A percentile compares a stretch with the other conserved stretches of the same genome.
Evolutionary conservation across 1,140 invertebrate species (phyloP).

Genomic region (Chrysopa pallens): DNA sequence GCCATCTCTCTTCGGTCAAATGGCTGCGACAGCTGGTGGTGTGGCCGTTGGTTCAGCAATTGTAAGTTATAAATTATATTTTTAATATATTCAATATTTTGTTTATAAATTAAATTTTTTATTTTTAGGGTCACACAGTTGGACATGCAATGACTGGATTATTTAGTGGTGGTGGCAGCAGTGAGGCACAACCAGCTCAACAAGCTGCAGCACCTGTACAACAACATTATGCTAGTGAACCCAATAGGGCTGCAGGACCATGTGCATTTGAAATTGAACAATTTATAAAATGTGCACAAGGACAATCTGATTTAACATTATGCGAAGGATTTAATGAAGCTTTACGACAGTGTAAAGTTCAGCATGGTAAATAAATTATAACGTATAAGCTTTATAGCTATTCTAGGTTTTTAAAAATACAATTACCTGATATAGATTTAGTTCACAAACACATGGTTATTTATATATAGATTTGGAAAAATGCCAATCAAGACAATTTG

Average conservation of each 20-base stretch:
- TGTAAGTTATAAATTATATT: slow-evolving; percentile 23
- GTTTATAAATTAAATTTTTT: neutral
- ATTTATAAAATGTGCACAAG: slow-evolving; percentile 74
- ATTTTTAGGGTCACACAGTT: slow-evolving; percentile 54
- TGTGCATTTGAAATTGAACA: slow-evolving; percentile 82
- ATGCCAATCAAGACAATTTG: too few relatives aligned
- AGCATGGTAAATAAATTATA: slow-evolving; percentile 10
- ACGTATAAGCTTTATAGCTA: too few relatives aligned
- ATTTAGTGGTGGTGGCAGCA: slow-evolving; percentile 53
- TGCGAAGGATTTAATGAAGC: slow-evolving; percentile 90
- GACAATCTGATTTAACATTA: slow-evolving; percentile 62
- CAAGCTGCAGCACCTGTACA: slow-evolving; percentile 20
- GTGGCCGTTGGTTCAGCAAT: slow-evolving; percentile 77
- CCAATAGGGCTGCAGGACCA: slow-evolving; percentile 27
- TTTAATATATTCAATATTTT: too few relatives aligned
- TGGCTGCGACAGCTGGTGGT: slow-evolving; percentile 81
- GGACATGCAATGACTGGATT: slow-evolving; percentile 66
- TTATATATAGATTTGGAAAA: too few relatives aligned
- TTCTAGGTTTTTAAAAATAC: too few relatives aligned
- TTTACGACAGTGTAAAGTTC: slow-evolving; percentile 69
- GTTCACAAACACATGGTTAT: too few relatives aligned
- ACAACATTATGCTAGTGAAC: slow-evolving; percentile 19
- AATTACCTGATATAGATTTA: too few relatives aligned
- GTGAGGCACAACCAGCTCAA: slow-evolving; percentile 27
- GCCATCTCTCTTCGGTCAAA: slow-evolving; percentile 57